phyloP scores from a whole-genome alignment of 2,113 vertebrate genomes.

The Monarcha castaneiventris region DNA sequence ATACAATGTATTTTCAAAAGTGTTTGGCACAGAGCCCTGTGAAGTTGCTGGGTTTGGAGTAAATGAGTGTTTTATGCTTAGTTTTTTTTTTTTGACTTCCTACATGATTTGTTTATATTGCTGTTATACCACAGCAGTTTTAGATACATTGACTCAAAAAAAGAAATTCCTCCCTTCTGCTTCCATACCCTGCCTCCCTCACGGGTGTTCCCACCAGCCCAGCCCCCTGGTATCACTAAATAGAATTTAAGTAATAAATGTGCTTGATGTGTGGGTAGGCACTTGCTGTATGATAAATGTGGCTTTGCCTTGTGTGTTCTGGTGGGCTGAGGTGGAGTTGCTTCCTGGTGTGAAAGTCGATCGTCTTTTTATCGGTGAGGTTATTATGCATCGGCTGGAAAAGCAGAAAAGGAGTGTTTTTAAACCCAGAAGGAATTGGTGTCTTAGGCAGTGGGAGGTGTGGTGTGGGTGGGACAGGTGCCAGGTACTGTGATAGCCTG shows the following conservation, averaged over 20 bases:
- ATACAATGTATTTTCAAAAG: background rate
- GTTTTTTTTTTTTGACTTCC: background rate
- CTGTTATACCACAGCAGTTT: background rate
- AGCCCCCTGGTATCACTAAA: background rate
- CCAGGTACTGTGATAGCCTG: background rate
- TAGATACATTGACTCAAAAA: background rate
- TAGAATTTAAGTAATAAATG: background rate
- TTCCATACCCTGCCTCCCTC: background rate
- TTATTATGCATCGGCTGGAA: background rate
- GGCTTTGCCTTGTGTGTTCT: background rate
- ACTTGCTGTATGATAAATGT: background rate
- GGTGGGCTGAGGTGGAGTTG: background rate
- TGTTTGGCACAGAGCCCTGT: background rate
- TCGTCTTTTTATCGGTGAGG: background rate
- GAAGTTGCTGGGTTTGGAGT: background rate
- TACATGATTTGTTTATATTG: background rate
- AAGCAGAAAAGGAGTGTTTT: background rate
- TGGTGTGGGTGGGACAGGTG: background rate
- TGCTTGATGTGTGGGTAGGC: background rate
- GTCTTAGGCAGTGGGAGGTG: background rate
- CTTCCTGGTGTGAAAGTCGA: background rate
- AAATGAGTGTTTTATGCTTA: rapidly evolving
- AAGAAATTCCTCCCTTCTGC: background rate
- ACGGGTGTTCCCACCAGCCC: background rate
- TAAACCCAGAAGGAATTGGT: background rate